These are phyloP conservation scores for Platypus cylindrus DNA, from an alignment of 2,888 invertebrate genomes.

Conservation along the genomic window DNA sequence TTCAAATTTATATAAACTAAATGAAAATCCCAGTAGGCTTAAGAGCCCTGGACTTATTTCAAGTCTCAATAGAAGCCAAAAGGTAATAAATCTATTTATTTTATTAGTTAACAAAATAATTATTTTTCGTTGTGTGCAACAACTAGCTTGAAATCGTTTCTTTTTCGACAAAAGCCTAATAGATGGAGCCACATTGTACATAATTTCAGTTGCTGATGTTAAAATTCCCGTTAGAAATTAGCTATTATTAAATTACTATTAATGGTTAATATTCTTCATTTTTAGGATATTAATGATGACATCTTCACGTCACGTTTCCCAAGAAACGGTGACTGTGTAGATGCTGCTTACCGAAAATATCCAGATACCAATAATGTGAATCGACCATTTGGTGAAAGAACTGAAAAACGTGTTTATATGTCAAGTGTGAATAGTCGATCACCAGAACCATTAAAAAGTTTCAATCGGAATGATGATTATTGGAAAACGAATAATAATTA, in stretches of 20 bases:
- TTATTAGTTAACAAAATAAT: too few species aligned
- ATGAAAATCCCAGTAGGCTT: conserved; percentile 57
- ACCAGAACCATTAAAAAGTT: conserved; percentile 57
- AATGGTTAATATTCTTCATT: too few species aligned
- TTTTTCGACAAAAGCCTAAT: too few species aligned
- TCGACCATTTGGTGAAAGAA: conserved; percentile 9
- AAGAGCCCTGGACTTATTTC: conserved; percentile 81
- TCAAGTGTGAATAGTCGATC: conserved; percentile 57
- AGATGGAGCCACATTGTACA: too few species aligned
- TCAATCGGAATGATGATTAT: conserved; percentile 43
- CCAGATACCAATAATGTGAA: conserved; percentile 7
- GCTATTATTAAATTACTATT: too few species aligned
- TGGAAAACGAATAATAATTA: conserved; percentile 17
- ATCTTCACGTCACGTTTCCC: conserved; percentile 44
- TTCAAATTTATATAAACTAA: conserved; percentile 58
- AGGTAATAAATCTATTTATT: too few species aligned
- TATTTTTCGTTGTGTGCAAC: too few species aligned
- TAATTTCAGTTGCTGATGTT: too few species aligned
- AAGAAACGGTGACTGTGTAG: conserved; percentile 37
- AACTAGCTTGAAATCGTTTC: too few species aligned
- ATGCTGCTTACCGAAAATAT: conserved; percentile 9
- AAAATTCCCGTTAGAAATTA: too few species aligned
- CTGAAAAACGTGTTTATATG: conserved; percentile 48
- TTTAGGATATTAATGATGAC: conserved; percentile 34
- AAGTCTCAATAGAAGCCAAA: conserved; percentile 53